A percentile compares a stretch with the other conserved stretches of the same genome.
Evolutionary conservation across 2,797 vertebrate species (phyloP).

Genomic region (Melanotaenia parkinsoni): DNA sequence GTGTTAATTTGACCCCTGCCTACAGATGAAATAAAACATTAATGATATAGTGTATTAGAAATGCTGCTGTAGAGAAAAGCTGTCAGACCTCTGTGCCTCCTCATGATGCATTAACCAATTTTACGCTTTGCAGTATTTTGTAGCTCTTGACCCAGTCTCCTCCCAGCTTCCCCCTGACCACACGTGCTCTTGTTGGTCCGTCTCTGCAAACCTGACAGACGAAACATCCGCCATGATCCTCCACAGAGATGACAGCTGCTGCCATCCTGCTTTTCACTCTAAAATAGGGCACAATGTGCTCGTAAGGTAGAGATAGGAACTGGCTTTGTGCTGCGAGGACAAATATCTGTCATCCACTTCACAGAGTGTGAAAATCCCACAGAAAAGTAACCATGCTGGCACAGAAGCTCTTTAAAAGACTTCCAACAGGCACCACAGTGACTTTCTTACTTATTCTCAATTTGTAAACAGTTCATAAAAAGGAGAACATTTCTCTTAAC

Average conservation of each 20-base stretch:
- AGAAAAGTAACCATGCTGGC: neutral
- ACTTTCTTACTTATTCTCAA: slow-evolving; percentile 6
- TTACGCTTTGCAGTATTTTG: slow-evolving; percentile 17
- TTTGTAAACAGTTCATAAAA: neutral
- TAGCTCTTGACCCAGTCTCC: slow-evolving; percentile 2
- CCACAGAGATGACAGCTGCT: slow-evolving; percentile 55
- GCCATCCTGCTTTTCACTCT: slow-evolving; percentile 40
- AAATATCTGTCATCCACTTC: slow-evolving; percentile 38
- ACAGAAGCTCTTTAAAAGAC: neutral
- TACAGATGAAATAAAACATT: slow-evolving; percentile 1
- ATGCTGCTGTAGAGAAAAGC: neutral
- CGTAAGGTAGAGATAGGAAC: slow-evolving; percentile 28
- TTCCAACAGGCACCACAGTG: neutral
- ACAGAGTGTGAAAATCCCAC: slow-evolving; percentile 15
- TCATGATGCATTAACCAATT: neutral
- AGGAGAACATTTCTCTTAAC: slow-evolving; percentile 15
- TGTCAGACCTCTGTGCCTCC: neutral
- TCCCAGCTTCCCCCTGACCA: slow-evolving; percentile 6
- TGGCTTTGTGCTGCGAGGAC: slow-evolving; percentile 54
- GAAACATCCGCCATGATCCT: slow-evolving; percentile 51
- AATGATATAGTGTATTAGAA: neutral
- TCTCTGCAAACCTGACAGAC: slow-evolving; percentile 39
- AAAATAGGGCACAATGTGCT: slow-evolving; percentile 53
- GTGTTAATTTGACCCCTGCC: neutral
- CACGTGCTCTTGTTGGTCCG: slow-evolving; percentile 6